These are phyloP conservation scores for Heterodera filipjevi DNA, from an alignment of 2,888 invertebrate species.

Conservation along the genomic window DNA sequence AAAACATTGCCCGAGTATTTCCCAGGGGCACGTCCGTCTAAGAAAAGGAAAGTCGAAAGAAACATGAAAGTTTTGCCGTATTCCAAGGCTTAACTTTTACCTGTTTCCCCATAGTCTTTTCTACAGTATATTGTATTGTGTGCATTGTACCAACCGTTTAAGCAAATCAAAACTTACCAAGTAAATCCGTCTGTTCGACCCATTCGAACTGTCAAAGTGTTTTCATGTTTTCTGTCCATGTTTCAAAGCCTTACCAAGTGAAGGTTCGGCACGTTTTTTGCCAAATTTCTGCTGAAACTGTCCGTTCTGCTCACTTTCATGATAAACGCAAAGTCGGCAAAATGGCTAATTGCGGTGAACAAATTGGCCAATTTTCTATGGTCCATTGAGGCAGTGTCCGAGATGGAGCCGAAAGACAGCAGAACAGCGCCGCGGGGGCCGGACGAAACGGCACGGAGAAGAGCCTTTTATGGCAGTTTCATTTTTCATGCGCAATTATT, in stretches of 20 bases:
- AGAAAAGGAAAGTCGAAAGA: no score
- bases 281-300: constrained; percentile 39
- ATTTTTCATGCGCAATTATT: not conserved
- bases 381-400: constrained; percentile 31
- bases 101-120: no score
- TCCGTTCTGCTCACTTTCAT: constrained; percentile 52
- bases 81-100: no score
- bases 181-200: constrained; percentile 59
- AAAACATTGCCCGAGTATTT: not conserved
- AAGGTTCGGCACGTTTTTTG: constrained; percentile 48
- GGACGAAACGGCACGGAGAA: constrained; percentile 27
- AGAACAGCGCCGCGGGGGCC: constrained; percentile 33
- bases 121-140: no score
- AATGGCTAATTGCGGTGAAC: constrained; percentile 38
- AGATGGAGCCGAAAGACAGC: constrained; percentile 36
- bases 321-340: constrained; percentile 56
- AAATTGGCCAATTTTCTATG: constrained; percentile 23
- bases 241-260: constrained; percentile 44
- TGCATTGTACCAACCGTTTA: not conserved
- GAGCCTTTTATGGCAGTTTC: not conserved
- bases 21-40: not conserved
- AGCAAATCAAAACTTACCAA: constrained; percentile 42
- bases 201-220: constrained; percentile 39
- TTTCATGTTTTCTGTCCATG: not conserved
- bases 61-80: no score